phyloP scores from a whole-genome alignment of 2,797 vertebrate species.

The Champsocephalus gunnari region DNA sequence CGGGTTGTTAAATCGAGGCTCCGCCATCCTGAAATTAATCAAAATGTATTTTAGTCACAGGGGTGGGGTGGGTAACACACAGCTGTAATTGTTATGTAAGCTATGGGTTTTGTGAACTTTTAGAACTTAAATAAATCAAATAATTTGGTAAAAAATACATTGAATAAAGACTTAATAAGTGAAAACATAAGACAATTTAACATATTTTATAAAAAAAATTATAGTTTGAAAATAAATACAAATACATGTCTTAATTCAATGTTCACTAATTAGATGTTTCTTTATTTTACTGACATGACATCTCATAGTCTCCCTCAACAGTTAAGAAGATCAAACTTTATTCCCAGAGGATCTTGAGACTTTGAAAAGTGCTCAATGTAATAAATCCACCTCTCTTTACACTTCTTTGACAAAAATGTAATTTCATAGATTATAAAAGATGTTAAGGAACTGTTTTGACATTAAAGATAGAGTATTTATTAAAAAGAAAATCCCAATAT shows the following conservation, averaged over 20 bases:
- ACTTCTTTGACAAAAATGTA: neutral
- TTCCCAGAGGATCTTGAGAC: neutral
- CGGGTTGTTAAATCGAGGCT: constrained; percentile 98
- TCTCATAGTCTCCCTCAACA: neutral
- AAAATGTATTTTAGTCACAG: constrained; percentile 11
- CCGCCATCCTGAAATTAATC: constrained; percentile 92
- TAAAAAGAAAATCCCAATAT: no score
- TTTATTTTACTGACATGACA: neutral
- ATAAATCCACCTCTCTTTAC: neutral
- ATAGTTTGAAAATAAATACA: neutral
- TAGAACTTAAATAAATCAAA: neutral
- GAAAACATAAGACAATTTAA: neutral
- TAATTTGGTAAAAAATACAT: neutral
- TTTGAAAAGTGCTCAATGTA: neutral
- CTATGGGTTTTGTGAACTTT: neutral
- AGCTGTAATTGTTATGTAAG: neutral
- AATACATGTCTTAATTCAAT: neutral
- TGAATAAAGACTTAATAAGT: neutral
- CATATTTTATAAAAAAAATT: neutral
- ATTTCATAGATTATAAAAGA: neutral
- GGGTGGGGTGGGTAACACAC: neutral
- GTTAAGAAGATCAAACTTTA: neutral
- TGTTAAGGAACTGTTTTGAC: neutral
- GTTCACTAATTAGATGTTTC: neutral
- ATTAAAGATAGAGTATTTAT: neutral